Evolutionary conservation across 2,888 invertebrate genomes (phyloP), one percentile per base, ranked within the genome.

Genomic region (Nemurella pictetii): DNA sequence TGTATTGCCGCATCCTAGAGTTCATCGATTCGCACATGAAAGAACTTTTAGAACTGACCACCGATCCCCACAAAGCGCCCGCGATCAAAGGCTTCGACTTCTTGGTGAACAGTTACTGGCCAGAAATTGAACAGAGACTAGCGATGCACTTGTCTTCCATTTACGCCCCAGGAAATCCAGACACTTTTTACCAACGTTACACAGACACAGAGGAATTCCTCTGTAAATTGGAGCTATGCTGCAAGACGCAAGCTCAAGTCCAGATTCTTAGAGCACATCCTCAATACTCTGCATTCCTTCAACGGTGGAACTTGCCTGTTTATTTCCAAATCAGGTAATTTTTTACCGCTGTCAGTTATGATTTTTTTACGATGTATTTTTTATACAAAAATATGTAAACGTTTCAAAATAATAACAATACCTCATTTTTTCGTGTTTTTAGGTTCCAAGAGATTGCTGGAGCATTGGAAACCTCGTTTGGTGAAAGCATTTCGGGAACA

Each of bases 231-330:
- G 95, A 96, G 89, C 91, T 91, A 32, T 92, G 93, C 87, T 95
- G 95, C 88, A 90, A 91, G 55, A 91, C 91, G 83, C 90, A 92
- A 85, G 93, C 93, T 81, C 92, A 93, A 86, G 91, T 93, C 0
- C 91, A 92, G 86, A 89, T 93, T 29, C 92, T 97, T 84, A 92
- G 93, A 87, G 91, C 92, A 84, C 94, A 96, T 88, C 90, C 93
- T 0, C 94, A 95, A 87, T 97, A 96, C 89, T 94, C 94, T 88
- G 94, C 93, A 87, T 97, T 97, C 89, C 93, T 96, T 87, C 94
- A 94, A 87, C 94, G 96, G 88, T 99, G 98, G 96, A 98, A 98
- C 91, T 92, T 98, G 83, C 96, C 97, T 15, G 98, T 99, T n/a
- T 99, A 99, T 90, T 98, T 97, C 90, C 98, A 98, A 91, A 96